Base-by-base conservation (phyloP, 2,113 vertebrate genomes). In the Forbesichthys agassizii region DNA sequence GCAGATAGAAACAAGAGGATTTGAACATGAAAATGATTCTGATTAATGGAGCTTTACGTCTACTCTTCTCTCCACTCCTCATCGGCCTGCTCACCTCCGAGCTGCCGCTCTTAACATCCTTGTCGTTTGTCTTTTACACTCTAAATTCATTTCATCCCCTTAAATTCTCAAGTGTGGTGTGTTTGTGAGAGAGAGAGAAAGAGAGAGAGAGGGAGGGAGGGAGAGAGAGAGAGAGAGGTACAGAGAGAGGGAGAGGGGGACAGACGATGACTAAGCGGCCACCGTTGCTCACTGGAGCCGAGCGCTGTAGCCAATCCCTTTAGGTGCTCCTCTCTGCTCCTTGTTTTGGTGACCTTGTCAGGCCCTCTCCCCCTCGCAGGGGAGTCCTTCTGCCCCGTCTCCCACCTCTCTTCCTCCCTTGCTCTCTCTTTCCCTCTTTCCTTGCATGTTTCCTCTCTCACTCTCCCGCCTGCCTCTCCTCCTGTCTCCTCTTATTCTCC, bases 191-290 rank as follows among this genome's bases (percentile, higher is more conserved):
- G 18, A 11, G 56, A 9, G 56, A 33, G 56, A 10, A 27, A 33
- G 56, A 51, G 49, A 1, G 49, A 11, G 49, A 51, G 49, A 4
- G 11, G 8, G 61, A 20, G 47, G 11, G 9, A 11, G 51, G 3
- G 11, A 11, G 51, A 4, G 51, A 13, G n/a, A 52, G 53, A 55
- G 53, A 55, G n/a, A 55, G n/a, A 18, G 53, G 11, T 3, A 16
- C 14, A 55, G 53, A 55, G 53, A 55, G 53, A 55, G n/a, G 5
- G 53, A 55, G 53, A 56, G 79, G 83, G 80, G 77, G 75, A 80
- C 75, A 72, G 81, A 86, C 83, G 85, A 84, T 90, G 87, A 90
- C 88, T 89, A 88, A 89, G 86, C 78, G 87, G 88, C 88, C 84
- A 84, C 77, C 84, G 85, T 81, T 83, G 86, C 64, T 84, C 77